Evolutionary conservation across 2,113 vertebrate species (phyloP), one percentile per base, ranked within the genome.

Genomic region (Rhineura floridana): DNA sequence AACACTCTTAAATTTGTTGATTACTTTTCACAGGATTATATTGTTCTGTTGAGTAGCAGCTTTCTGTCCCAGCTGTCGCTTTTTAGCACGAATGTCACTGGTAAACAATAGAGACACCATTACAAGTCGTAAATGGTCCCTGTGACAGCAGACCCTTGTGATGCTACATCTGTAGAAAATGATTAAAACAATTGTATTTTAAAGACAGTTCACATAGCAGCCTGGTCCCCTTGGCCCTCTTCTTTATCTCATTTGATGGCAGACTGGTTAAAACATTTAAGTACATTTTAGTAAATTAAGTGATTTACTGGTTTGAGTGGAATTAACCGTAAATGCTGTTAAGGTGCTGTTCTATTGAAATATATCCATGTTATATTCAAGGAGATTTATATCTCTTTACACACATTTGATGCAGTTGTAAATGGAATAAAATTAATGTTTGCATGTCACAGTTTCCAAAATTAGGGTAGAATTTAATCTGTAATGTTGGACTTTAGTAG

Each of bases 121-220:
- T 97, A 97, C 97, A 97, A 97, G 97, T 97, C 96, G 96, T 98
- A 97, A 98, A 98, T 97, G 97, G 97, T 96, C 97, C 97, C 96
- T 96, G 96, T 98, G 97, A 98, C 97, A 98, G 97, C 97, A 97
- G 97, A 97, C 98, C 98, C 98, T 98, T 96, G 94, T 98, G 98
- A 98, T 96, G 96, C 96, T 97, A 97, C 97, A 98, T 98, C 97
- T 98, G 98, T 98, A 97, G 97, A 97, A 98, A 98, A 99, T 98
- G 98, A 99, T 98, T 98, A 98, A 97, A 98, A 98, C 98, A 98
- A 98, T 98, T 98, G 96, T 97, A 97, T 99, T 98, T 98, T 98
- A 98, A 98, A 98, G 97, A 98, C 96, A 90, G 97, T 97, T 97
- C 96, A 96, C 97, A 97, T 96, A 96, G 97, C 96, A 96, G 94